These are phyloP conservation scores for Didymodactylos carnosus DNA, from an alignment of 2,888 invertebrate species.

Conservation along the genomic window DNA sequence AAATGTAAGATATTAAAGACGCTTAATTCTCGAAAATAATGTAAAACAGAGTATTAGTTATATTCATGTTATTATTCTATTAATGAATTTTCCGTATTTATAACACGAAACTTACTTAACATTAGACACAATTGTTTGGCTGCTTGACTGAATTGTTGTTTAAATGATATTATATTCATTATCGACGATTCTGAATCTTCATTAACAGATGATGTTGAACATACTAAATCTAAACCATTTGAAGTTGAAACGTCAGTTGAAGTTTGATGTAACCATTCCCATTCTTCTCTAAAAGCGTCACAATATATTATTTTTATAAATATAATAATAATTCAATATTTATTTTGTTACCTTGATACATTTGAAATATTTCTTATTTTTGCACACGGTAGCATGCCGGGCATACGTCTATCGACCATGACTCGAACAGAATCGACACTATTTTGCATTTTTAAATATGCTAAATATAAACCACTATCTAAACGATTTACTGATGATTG, in stretches of 20 bases:
- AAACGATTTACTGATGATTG: conserved; percentile 46
- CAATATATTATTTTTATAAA: background rate
- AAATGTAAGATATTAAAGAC: too few species aligned
- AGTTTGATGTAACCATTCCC: conserved; percentile 51
- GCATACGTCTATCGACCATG: conserved; percentile 70
- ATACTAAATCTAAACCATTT: background rate
- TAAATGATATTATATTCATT: background rate
- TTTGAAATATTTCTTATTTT: conserved; percentile 82
- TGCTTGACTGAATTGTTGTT: background rate
- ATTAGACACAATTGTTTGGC: background rate
- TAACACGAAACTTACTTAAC: background rate
- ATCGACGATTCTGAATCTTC: background rate
- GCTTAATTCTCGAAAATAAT: too few species aligned
- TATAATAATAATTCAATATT: too few species aligned
- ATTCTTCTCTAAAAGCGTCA: conserved; percentile 57
- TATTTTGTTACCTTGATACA: conserved; percentile 58
- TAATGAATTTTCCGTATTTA: background rate
- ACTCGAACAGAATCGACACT: conserved; percentile 82
- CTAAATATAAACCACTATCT: conserved; percentile 69
- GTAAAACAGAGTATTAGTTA: too few species aligned
- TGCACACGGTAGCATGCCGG: conserved; percentile 79
- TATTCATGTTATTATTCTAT: too few species aligned
- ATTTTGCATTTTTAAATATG: conserved; percentile 84
- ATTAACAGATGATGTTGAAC: too few species aligned
- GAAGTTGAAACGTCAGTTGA: background rate